A percentile compares a stretch with the other conserved stretches of the same genome.
These are phyloP conservation scores for Mechanitis messenoides DNA, from an alignment of 2,888 invertebrate species.

Conservation along the genomic window DNA sequence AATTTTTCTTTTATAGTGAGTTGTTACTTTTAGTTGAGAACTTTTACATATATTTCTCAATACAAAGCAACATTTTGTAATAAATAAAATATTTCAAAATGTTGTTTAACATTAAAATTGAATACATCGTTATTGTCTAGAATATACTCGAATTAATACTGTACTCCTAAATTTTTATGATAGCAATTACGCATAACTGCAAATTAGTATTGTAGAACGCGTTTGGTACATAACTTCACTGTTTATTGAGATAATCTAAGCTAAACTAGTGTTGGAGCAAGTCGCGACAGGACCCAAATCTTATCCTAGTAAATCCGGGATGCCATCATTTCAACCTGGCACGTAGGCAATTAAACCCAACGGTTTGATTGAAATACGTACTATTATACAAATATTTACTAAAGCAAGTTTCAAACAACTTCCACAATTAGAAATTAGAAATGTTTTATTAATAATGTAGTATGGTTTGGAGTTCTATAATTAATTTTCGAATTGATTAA, in stretches of 20 bases:
- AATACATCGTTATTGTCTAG: not conserved
- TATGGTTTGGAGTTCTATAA: not conserved
- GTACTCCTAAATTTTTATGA: conserved; percentile 1
- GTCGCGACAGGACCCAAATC: not conserved
- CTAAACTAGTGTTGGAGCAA: not conserved
- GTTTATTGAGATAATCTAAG: not conserved
- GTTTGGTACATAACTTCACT: not conserved
- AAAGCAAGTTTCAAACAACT: not conserved
- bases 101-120: not conserved
- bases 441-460: not conserved
- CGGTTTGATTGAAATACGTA: conserved; percentile 1
- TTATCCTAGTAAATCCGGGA: not conserved
- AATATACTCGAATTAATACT: not conserved
- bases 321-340: conserved; percentile 18
- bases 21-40: not conserved
- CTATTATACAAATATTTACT: not conserved
- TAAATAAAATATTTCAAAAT: not conserved
- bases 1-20: conserved; percentile 1
- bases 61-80: too few species aligned
- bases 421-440: not conserved
- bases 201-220: not conserved
- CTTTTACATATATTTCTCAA: too few species aligned
- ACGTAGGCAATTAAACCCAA: conserved; percentile 16
- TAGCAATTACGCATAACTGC: conserved; percentile 2
- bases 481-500: not conserved